These are phyloP conservation scores for Pao palembangensis DNA, from an alignment of 2,113 vertebrate species.

Conservation along the genomic window DNA sequence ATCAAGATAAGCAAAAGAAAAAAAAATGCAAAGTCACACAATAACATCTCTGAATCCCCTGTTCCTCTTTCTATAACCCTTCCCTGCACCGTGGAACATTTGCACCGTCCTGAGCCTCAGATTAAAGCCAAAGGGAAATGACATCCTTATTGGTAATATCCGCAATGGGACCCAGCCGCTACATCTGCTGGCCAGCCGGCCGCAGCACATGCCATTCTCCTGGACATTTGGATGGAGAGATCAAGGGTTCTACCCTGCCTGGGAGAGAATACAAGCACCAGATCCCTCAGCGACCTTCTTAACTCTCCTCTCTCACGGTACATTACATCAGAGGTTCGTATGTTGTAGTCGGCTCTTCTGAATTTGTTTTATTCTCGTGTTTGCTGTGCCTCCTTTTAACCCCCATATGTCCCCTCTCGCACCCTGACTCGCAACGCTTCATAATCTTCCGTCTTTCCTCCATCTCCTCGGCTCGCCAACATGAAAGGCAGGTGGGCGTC, in stretches of 20 bases:
- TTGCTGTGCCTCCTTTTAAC: background rate
- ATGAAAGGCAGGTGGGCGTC: conserved; percentile 43
- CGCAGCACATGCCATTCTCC: conserved; percentile 47
- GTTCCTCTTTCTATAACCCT: conserved; percentile 24
- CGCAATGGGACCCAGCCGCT: conserved; percentile 54
- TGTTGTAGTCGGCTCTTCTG: conserved; percentile 13
- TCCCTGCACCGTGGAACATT: conserved; percentile 42
- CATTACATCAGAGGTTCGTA: conserved; percentile 36
- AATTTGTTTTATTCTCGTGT: conserved; percentile 6
- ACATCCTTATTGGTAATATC: conserved; percentile 66
- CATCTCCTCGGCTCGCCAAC: conserved; percentile 16
- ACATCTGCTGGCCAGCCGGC: conserved; percentile 68
- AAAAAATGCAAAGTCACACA: conserved; percentile 3
- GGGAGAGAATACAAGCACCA: conserved; percentile 31
- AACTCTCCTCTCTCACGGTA: conserved; percentile 43
- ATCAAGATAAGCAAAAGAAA: background rate
- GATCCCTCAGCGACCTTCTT: conserved; percentile 38
- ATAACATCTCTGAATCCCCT: conserved; percentile 43
- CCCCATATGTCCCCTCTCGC: conserved; percentile 12
- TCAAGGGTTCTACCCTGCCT: conserved; percentile 29
- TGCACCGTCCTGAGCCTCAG: conserved; percentile 50
- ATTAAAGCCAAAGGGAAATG: conserved; percentile 71
- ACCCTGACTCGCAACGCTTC: conserved; percentile 7
- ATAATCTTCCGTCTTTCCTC: conserved; percentile 13
- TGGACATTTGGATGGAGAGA: conserved; percentile 37